A percentile compares a stretch with the other conserved stretches of the same genome.
Evolutionary conservation across 2,113 vertebrate species (phyloP).

Genomic region (Macquaria ambigua): DNA sequence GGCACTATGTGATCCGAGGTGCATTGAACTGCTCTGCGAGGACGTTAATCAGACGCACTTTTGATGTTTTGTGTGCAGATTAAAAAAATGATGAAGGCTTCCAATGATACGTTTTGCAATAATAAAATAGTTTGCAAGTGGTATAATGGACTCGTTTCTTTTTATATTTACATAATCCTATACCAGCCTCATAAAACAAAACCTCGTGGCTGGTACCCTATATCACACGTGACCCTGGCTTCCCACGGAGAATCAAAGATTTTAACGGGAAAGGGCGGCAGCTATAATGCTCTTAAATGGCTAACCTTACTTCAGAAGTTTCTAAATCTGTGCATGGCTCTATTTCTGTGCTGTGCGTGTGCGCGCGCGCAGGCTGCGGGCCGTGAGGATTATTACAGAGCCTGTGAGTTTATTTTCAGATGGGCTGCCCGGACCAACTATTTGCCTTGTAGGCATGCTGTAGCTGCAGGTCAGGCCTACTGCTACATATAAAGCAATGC

Average conservation of each 20-base stretch:
- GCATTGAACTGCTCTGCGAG: slow-evolving; percentile 50
- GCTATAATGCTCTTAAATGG: slow-evolving; percentile 15
- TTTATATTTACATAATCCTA: neutral
- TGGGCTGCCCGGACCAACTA: slow-evolving; percentile 1
- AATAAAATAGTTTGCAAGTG: slow-evolving; percentile 76
- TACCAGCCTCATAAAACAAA: neutral
- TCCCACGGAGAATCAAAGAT: neutral
- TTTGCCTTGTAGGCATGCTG: slow-evolving; percentile 8
- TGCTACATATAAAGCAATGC: neutral
- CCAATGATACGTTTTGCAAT: slow-evolving; percentile 73
- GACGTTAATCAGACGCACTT: slow-evolving; percentile 46
- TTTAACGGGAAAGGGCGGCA: neutral
- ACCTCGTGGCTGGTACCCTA: no score
- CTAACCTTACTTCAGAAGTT: slow-evolving; percentile 21
- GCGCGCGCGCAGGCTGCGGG: slow-evolving; percentile 26
- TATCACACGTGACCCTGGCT: slow-evolving; percentile 1
- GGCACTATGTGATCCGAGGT: slow-evolving; percentile 43
- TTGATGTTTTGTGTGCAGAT: slow-evolving; percentile 60
- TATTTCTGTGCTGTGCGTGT: slow-evolving; percentile 16
- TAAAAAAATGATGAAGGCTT: slow-evolving; percentile 52
- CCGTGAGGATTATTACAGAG: slow-evolving; percentile 53
- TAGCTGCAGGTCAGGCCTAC: slow-evolving; percentile 16
- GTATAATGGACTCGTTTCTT: slow-evolving; percentile 13
- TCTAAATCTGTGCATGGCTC: slow-evolving; percentile 32
- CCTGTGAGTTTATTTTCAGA: slow-evolving; percentile 56